Percentiles rank a stretch among this genome's conserved stretches.
phyloP scores from a whole-genome alignment of 2,888 invertebrate species.

The Machimus atricapillus region DNA sequence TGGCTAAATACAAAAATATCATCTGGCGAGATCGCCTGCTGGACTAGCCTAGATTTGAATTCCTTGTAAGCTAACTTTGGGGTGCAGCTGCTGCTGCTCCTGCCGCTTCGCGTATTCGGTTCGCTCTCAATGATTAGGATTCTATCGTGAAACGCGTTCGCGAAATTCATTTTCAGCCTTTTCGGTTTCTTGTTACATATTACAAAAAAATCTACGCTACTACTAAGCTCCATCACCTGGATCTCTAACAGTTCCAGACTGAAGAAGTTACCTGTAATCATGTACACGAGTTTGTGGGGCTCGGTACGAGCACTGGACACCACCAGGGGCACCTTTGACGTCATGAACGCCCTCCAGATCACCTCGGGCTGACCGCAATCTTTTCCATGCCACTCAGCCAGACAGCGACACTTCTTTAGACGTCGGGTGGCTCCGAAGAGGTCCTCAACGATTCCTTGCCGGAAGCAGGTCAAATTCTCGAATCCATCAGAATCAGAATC shows the following conservation, averaged over 20 bases:
- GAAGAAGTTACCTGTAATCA: conserved; percentile 64
- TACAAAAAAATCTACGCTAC: conserved; percentile 71
- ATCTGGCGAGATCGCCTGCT: conserved; percentile 56
- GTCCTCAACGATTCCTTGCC: conserved; percentile 40
- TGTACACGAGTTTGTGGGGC: conserved; percentile 66
- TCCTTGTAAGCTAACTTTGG: conserved; percentile 52
- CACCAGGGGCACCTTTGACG: conserved; percentile 60
- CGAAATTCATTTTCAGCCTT: conserved; percentile 44
- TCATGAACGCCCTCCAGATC: conserved; percentile 71
- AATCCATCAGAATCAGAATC: conserved; percentile 32
- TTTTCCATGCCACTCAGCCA: conserved; percentile 70
- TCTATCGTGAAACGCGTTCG: conserved; percentile 38
- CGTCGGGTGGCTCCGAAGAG: neutral
- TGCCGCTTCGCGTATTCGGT: neutral
- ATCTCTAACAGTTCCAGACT: conserved; percentile 68
- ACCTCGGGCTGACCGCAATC: conserved; percentile 74
- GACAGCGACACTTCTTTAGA: conserved; percentile 64
- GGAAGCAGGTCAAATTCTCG: conserved; percentile 44
- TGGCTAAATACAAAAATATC: conserved; percentile 69
- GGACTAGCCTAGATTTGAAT: conserved; percentile 51
- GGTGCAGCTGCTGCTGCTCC: conserved; percentile 50
- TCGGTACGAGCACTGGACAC: conserved; percentile 34
- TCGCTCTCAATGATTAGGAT: conserved; percentile 39
- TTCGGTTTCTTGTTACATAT: conserved; percentile 58
- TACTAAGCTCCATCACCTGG: conserved; percentile 67